phyloP scores from a whole-genome alignment of 2,797 vertebrate genomes.

The Pelodytes ibericus region DNA sequence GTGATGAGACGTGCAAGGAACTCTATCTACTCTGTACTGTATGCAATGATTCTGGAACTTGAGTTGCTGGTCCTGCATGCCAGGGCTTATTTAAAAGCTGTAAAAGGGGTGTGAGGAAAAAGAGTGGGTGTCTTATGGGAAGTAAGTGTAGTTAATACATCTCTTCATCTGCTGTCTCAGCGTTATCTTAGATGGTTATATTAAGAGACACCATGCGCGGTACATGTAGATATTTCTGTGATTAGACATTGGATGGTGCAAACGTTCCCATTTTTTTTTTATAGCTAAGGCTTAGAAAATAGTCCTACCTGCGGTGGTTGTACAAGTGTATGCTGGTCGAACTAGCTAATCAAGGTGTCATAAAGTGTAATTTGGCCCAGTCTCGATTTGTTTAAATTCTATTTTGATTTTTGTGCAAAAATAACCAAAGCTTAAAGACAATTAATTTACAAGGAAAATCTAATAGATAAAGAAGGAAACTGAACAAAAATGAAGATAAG shows the following conservation, averaged over 20 bases:
- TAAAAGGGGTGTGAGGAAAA: conserved; percentile 22
- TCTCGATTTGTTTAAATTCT: too few species aligned
- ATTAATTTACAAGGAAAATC: too few species aligned
- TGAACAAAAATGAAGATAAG: too few species aligned
- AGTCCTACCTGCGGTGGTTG: too few species aligned
- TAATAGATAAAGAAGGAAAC: too few species aligned
- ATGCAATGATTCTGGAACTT: conserved; percentile 31
- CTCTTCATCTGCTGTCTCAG: conserved; percentile 41
- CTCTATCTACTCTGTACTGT: conserved; percentile 35
- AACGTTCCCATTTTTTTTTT: not conserved
- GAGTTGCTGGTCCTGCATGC: conserved; percentile 27
- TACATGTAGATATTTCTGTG: conserved; percentile 30
- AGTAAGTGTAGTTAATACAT: conserved; percentile 23
- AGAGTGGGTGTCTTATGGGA: conserved; percentile 20
- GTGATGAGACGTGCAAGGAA: conserved; percentile 11
- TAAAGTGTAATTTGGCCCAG: too few species aligned
- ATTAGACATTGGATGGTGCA: not conserved
- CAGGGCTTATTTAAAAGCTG: conserved; percentile 44
- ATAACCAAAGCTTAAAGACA: too few species aligned
- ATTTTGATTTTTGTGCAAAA: too few species aligned
- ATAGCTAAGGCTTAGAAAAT: too few species aligned
- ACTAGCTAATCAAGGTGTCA: too few species aligned
- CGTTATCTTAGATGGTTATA: conserved; percentile 43
- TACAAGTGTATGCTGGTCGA: too few species aligned
- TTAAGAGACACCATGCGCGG: conserved; percentile 16